phyloP scores from a whole-genome alignment of 2,797 vertebrate genomes.

The Leucoraja ocellata region DNA sequence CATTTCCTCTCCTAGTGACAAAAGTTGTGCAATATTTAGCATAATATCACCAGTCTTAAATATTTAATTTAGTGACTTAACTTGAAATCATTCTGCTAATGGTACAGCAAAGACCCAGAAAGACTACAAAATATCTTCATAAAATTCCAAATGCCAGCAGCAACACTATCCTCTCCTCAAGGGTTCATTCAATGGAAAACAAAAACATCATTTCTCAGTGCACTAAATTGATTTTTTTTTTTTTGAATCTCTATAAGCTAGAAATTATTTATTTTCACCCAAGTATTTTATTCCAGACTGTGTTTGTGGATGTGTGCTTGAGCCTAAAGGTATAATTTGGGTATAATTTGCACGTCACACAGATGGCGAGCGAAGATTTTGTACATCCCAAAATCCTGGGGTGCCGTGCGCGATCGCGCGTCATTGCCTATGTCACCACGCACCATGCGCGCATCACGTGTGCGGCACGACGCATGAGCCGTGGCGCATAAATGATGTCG shows the following conservation, averaged over 20 bases:
- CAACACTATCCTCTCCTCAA: background rate
- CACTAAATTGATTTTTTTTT: background rate
- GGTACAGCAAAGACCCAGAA: background rate
- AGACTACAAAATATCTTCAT: background rate
- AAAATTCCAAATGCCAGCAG: background rate
- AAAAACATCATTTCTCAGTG: background rate
- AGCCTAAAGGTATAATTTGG: too few species aligned
- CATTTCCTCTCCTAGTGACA: background rate
- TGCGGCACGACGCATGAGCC: too few species aligned
- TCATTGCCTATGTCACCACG: too few species aligned
- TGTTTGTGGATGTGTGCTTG: background rate
- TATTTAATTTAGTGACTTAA: background rate
- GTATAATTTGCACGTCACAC: too few species aligned
- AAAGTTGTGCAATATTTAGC: background rate
- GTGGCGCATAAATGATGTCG: too few species aligned
- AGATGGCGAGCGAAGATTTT: too few species aligned
- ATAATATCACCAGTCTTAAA: conserved; percentile 21
- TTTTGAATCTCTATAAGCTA: background rate
- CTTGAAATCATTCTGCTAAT: background rate
- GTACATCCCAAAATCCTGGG: too few species aligned
- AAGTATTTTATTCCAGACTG: background rate
- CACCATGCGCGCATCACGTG: too few species aligned
- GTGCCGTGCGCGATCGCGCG: too few species aligned
- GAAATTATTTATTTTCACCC: background rate
- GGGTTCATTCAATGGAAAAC: background rate